Evolutionary conservation across 2,797 vertebrate species (phyloP), one percentile per base, ranked within the genome.

Genomic region (Syncerus caffer): DNA sequence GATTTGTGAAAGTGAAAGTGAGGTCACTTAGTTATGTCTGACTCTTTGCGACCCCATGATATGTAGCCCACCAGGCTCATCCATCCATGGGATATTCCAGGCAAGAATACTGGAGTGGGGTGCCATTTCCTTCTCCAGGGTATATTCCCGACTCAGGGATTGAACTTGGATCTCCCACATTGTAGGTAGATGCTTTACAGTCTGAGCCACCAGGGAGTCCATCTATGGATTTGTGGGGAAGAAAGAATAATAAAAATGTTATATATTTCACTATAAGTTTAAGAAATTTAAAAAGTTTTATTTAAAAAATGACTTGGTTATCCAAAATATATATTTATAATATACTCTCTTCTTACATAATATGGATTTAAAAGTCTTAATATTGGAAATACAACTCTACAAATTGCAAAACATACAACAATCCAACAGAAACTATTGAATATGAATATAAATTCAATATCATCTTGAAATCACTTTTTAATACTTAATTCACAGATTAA

Each of bases 401-500:
- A 64, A 60, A 62, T 42, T 93, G 31, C 34, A 90, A 58, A 34
- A 85, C 0, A 51, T 21, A 86, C 7, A 97, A 57, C 64, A 58
- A 89, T 88, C 95, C 92, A 50, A 38, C 31, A 3, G 6, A 91
- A 91, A 90, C 0, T 1, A 12, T 7, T 83, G 55, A 67, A 11
- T 14, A 86, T 88, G 23, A 12, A 23, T 82, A 67, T 64, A 89
- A 29, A 95, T 23, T 90, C 53, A 93, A 95, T 96, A 95, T 95
- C 53, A 31, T 27, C 82, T 96, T 93, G 34, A 51, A 97, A 85
- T 85, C 1, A 92, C 25, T 80, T 23, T 82, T 96, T 90, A 53
- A 19, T 83, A 19, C 7, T 90, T 76, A 19, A 0, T 93, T 89
- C 60, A 45, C 5, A 87, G 29, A 92, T 92, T 79, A 96, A 93